Percentiles rank a stretch among this genome's conserved stretches.
phyloP scores from a whole-genome alignment of 2,797 vertebrate species.

The Scarus forsteni region DNA sequence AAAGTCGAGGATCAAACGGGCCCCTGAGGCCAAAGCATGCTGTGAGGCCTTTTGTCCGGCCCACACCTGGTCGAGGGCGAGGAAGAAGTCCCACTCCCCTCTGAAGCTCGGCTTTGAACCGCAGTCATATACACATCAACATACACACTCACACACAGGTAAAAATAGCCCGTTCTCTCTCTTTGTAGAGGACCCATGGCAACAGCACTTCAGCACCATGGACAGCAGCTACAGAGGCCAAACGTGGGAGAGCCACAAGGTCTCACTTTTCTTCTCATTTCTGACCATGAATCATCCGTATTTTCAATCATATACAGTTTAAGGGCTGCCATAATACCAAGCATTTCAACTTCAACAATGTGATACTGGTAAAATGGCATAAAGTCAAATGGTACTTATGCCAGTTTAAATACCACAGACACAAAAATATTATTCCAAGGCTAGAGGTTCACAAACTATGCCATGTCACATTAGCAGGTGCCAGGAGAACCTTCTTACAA shows the following conservation, averaged over 20 bases:
- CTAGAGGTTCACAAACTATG: too few species aligned
- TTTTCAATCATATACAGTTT: not conserved
- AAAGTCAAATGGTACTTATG: too few species aligned
- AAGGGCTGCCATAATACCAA: too few species aligned
- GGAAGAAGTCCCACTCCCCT: slow-evolving; percentile 72
- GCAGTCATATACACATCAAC: slow-evolving; percentile 14
- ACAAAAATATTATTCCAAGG: too few species aligned
- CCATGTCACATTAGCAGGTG: too few species aligned
- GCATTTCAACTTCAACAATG: too few species aligned
- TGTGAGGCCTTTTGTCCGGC: slow-evolving; percentile 79
- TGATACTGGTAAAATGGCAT: too few species aligned
- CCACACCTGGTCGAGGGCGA: slow-evolving; percentile 75
- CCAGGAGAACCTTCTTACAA: too few species aligned
- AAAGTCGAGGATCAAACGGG: slow-evolving; percentile 78
- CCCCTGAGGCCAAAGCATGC: slow-evolving; percentile 64
- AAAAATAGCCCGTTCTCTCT: slow-evolving; percentile 78
- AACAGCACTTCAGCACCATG: slow-evolving; percentile 79
- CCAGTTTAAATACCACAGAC: too few species aligned
- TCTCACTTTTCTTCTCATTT: slow-evolving; percentile 35
- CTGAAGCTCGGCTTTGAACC: slow-evolving; percentile 82
- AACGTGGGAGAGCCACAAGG: slow-evolving; percentile 14
- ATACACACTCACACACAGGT: slow-evolving; percentile 42
- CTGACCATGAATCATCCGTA: not conserved
- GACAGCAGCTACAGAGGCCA: slow-evolving; percentile 70
- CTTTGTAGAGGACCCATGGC: slow-evolving; percentile 71